Base-by-base conservation (phyloP, 2,113 vertebrate species). In the Nyctibius bracteatus region DNA sequence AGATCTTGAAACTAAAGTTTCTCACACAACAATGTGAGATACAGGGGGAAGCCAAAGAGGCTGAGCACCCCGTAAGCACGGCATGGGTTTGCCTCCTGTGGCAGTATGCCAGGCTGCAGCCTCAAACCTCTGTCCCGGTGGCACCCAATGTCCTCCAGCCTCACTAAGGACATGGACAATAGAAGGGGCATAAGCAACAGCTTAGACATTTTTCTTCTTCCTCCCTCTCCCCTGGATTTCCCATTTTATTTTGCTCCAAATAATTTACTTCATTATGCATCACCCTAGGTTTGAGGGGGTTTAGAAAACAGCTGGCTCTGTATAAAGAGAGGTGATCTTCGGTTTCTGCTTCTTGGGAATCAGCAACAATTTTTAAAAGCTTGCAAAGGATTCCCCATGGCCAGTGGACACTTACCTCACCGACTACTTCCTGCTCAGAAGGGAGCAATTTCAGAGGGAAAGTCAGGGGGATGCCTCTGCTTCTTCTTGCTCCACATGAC, bases 381-480 rank as follows among this genome's bases (percentile, higher is more conserved):
- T 81, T 46, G 43, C 24, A n/a, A 37, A 59, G 33, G 25, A 33
- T 65, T 90, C 39, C 61, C 20, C 23, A n/a, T 4, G 9, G n/a
- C 43, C 33, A 59, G 18, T 3, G 13, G 39, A 35, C 47, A 61
- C 86, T 92, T 91, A 97, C 97, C 89, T 97, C 79, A 0, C 86
- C 14, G 2, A 95, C 39, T 46, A 94, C 74, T 71, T 96, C 94
- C n/a, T 0, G 6, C 70, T 97, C 74, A 0, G 66, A 71, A 16
- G 96, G 94, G 35, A 97, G 65, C 0, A 57, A 85, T 70, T 96
- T 97, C 71, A 97, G 63, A 49, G 97, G 94, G 6, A 97, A 58
- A 17, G 68, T 92, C 80, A 97, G 31, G 6, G 82, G 65, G 9
- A 68, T 3, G 0, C 28, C 80, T 79, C 82, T 94, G 24, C 58